Base-by-base conservation (phyloP, 2,888 invertebrate genomes). In the Diplazon laetatorius region DNA sequence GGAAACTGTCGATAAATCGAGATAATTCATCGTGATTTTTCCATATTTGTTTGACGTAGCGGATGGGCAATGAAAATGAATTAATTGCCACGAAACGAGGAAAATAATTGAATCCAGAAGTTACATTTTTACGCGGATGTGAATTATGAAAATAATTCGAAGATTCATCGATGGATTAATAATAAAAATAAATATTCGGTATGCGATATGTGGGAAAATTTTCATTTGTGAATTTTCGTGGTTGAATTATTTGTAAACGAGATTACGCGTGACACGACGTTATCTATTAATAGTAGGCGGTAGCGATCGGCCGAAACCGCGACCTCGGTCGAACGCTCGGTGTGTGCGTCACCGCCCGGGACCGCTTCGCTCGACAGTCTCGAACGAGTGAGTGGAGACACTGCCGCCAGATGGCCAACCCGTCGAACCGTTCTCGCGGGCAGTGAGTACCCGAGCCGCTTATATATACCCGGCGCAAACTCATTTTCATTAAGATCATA, bases 401-500 rank as follows among this genome's bases (percentile, higher is more conserved):
- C 14, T 3, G 6, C 52, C 66, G 78, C 65, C 35, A 78, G 78
- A 50, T 74, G 78, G 52, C 22, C 10, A 16, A 8, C 1, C 16
- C 12, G 50, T 42, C 14, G 14, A 9, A 18, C 37, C n/a, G 14
- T 66, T 60, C 74, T 39, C 74, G 30, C 18, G 22, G 46, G 16
- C 30, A 22, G 9, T 20, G 1, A 1, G 37, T 0, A 9, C 14
- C 18, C 46, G 14, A 1, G 35, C 30, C n/a, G 25, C 16, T 3
- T 65, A 78, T 74, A 78, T 66, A 55, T 37, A 60, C 52, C 22
- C 65, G 46, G 2, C 46, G 30, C 20, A 20, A 8, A n/a, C 66
- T 30, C 0, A 0, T 10, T 16, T 14, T 22, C 48, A 62, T 73
- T 82, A 90, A 88, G 89, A 90, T 87, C 87, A 85, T 89, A 88